Percentiles rank a stretch among this genome's conserved stretches.
Evolutionary conservation across 2,797 vertebrate genomes (phyloP).

Genomic region (Neosilurus mollespiculum): DNA sequence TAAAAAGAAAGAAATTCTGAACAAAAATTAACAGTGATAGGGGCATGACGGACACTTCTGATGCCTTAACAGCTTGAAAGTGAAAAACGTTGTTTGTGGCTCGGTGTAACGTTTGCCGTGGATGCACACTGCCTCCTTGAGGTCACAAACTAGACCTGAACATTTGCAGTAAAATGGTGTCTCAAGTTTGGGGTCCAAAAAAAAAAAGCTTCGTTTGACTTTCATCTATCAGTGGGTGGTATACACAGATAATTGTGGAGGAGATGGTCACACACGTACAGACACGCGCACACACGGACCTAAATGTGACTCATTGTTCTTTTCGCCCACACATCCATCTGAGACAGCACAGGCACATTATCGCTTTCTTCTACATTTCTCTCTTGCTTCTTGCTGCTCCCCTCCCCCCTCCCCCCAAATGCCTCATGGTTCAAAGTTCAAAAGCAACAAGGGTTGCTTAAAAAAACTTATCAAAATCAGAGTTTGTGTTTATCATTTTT

Average conservation of each 20-base stretch:
- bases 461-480: not conserved
- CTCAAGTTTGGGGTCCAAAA: not conserved
- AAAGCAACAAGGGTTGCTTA: not conserved
- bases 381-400: not conserved
- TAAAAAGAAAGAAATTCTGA: not conserved
- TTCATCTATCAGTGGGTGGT: slow-evolving; percentile 41
- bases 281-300: not conserved
- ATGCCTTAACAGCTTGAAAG: slow-evolving; percentile 28
- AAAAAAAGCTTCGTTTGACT: not conserved
- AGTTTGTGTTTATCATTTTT: not conserved
- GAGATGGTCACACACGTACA: slow-evolving; percentile 15
- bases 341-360: slow-evolving; percentile 25
- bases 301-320: slow-evolving; percentile 43
- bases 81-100: not conserved
- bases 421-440: slow-evolving; percentile 17
- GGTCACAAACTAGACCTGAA: slow-evolving; percentile 50
- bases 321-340: slow-evolving; percentile 45
- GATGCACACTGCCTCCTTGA: slow-evolving; percentile 79
- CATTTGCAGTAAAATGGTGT: not conserved
- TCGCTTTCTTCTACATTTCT: slow-evolving; percentile 8
- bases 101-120: slow-evolving; percentile 47
- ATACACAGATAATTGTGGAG: slow-evolving; percentile 31
- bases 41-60: not conserved
- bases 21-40: not conserved
- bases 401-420: slow-evolving; percentile 1